phyloP scores from a whole-genome alignment of 2,797 vertebrate genomes.

The Phyllotis vaccarum region DNA sequence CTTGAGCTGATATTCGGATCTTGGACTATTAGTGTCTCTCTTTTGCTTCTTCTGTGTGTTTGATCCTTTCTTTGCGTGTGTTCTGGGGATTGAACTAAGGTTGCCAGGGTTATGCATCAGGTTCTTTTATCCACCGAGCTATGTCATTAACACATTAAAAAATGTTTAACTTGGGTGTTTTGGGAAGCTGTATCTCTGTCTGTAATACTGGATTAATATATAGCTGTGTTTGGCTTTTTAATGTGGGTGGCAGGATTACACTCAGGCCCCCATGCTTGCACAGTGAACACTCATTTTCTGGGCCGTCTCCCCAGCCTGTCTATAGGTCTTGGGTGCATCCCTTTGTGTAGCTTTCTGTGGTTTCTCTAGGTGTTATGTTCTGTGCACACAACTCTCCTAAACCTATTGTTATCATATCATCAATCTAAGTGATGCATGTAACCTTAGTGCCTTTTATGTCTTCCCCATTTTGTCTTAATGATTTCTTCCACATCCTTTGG shows the following conservation, averaged over 20 bases:
- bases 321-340: neutral
- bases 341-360: neutral
- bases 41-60: neutral
- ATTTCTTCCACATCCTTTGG: slow-evolving; percentile 16
- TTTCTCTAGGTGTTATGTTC: neutral
- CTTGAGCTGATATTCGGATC: neutral
- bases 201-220: neutral
- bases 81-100: neutral
- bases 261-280: neutral
- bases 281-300: neutral
- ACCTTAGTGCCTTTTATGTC: neutral
- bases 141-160: neutral
- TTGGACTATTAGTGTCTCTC: neutral
- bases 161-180: neutral
- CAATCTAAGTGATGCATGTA: neutral
- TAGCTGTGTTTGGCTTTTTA: neutral
- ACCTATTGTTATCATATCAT: neutral
- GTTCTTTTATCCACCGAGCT: neutral
- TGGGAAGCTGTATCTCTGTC: neutral
- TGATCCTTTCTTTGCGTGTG: neutral
- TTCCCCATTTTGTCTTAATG: neutral
- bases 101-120: neutral
- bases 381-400: neutral
- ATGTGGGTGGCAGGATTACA: neutral
- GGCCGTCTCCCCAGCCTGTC: neutral